Evolutionary conservation across 2,797 vertebrate genomes (phyloP).

Genomic region (Acropternis orthonyx): DNA sequence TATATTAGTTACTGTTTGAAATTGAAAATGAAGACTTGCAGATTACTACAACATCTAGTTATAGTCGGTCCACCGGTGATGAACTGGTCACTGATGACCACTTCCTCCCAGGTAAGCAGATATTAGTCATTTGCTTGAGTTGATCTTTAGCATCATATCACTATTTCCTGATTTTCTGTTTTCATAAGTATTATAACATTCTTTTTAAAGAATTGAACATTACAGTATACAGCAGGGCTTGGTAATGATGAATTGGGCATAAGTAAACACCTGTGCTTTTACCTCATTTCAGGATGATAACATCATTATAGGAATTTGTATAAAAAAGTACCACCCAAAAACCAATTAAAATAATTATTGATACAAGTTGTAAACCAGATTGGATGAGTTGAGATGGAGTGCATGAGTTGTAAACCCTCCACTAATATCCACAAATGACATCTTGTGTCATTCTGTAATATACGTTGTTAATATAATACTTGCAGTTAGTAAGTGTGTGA

Average conservation of each 20-base stretch:
- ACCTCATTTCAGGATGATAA: background rate
- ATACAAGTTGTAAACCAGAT: background rate
- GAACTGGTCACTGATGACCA: background rate
- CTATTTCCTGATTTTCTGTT: background rate
- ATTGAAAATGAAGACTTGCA: constrained; percentile 72
- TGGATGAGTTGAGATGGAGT: background rate
- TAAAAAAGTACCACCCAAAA: background rate
- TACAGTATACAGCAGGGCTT: background rate
- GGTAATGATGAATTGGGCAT: background rate
- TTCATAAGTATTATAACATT: background rate
- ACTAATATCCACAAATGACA: background rate
- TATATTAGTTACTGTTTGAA: constrained; percentile 75
- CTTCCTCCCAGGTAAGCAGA: constrained; percentile 42
- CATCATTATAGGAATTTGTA: background rate
- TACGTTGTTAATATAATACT: background rate
- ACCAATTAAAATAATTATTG: background rate
- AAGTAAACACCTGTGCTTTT: background rate
- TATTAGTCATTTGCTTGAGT: background rate
- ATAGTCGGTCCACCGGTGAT: background rate
- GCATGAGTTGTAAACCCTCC: background rate
- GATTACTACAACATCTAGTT: background rate
- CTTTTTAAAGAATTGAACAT: background rate
- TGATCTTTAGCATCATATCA: background rate
- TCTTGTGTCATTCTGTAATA: background rate
- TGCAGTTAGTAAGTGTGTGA: background rate